These are phyloP conservation scores for Hydropsyche betteni DNA, from an alignment of 2,888 invertebrate genomes.

Conservation along the genomic window DNA sequence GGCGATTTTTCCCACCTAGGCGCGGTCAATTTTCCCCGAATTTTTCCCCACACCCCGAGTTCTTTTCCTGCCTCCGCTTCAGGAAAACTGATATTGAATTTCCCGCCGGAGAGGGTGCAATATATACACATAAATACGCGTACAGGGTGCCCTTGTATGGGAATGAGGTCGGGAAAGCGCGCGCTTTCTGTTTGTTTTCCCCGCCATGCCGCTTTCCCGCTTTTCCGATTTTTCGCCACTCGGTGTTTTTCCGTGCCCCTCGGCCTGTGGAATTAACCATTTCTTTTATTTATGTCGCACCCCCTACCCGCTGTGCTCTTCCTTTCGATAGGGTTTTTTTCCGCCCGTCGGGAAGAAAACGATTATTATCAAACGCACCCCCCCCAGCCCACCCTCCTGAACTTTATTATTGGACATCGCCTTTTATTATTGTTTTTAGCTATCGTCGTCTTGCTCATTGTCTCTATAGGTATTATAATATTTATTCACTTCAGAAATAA, in stretches of 20 bases:
- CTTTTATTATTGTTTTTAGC: constrained; percentile 12
- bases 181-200: constrained; percentile 4
- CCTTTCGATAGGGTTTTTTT: background rate
- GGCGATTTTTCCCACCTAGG: background rate
- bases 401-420: constrained; percentile 12
- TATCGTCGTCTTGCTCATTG: background rate
- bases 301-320: background rate
- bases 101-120: background rate
- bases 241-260: constrained; percentile 20
- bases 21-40: constrained; percentile 5
- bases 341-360: constrained; percentile 2
- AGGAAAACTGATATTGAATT: constrained; percentile 28
- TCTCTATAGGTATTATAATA: too few relatives aligned
- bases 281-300: constrained; percentile 30
- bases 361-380: constrained; percentile 24
- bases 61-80: background rate
- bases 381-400: background rate
- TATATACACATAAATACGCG: too few relatives aligned
- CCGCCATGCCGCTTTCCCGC: background rate
- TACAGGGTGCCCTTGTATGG: too few relatives aligned
- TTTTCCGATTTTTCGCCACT: constrained; percentile 19
- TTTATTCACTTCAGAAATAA: too few relatives aligned
- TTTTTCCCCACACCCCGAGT: background rate
- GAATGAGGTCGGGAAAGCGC: too few relatives aligned
- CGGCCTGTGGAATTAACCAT: constrained; percentile 22